Conservation (phyloP, 2,113 vertebrate genomes). For the Oreochromis aureus region DNA sequence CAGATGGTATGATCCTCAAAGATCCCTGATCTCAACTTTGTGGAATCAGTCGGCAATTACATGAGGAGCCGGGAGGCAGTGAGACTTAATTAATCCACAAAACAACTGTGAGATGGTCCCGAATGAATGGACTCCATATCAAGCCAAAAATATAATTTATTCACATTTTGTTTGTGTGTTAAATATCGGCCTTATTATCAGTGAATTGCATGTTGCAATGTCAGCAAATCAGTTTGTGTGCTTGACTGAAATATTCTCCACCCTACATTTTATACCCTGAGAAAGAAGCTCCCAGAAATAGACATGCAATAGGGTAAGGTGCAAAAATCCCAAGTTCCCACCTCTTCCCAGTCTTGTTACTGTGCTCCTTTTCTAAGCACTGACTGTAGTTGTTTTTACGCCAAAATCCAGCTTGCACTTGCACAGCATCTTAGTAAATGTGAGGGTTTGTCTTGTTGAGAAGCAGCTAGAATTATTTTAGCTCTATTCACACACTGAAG, state of each 20-base stretch:
- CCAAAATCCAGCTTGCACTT: not conserved
- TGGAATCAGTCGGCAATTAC: not conserved
- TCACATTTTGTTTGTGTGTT: not conserved
- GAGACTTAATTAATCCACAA: not conserved
- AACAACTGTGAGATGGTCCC: not conserved
- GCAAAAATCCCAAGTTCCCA: not conserved
- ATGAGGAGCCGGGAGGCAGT: not conserved
- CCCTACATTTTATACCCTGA: not conserved
- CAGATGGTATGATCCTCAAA: not conserved
- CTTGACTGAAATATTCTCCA: not conserved
- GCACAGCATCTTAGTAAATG: not conserved
- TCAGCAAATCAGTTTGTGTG: not conserved
- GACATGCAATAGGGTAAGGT: not conserved
- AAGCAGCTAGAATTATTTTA: not conserved
- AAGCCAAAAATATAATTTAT: not conserved
- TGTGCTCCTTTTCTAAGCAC: not conserved
- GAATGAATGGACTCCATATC: not conserved
- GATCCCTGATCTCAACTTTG: not conserved
- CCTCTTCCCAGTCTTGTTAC: not conserved
- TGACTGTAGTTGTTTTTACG: not conserved
- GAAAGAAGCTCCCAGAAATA: not conserved
- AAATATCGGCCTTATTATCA: not conserved
- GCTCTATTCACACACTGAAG: not conserved
- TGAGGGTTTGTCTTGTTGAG: not conserved
- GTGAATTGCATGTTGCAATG: not conserved